Evolutionary conservation across 64 coral and sea anemone genomes (phyloP).

Genomic region (Actinia equina): DNA sequence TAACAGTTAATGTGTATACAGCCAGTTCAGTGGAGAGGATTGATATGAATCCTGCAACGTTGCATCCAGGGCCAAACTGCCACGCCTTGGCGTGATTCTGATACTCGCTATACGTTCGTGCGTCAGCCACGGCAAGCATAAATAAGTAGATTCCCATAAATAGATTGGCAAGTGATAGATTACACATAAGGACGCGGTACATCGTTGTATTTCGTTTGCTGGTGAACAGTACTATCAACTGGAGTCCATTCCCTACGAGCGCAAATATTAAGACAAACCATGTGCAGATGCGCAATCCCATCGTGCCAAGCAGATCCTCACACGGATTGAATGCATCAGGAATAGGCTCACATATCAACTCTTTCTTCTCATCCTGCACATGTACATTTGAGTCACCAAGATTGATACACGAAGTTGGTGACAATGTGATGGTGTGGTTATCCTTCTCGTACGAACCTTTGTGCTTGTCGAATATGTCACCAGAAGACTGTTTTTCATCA

Average conservation of each 20-base stretch:
- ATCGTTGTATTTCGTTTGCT: conserved; percentile 48
- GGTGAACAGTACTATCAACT: conserved; percentile 50
- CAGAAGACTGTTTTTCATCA: background rate
- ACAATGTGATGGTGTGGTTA: background rate
- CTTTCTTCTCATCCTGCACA: background rate
- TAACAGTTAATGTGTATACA: conserved; percentile 59
- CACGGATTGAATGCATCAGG: conserved; percentile 67
- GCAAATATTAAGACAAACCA: conserved; percentile 75
- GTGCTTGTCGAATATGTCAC: conserved; percentile 13
- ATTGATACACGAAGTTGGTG: background rate
- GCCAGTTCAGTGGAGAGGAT: conserved; percentile 81
- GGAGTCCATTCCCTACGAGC: conserved; percentile 53
- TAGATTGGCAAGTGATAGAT: conserved; percentile 77
- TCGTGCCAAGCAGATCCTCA: conserved; percentile 56
- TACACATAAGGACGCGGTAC: conserved; percentile 67
- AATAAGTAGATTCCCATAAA: conserved; percentile 76
- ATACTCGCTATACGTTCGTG: conserved; percentile 44
- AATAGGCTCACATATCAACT: background rate
- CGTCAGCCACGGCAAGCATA: conserved; percentile 59
- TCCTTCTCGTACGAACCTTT: background rate
- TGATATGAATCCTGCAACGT: conserved; percentile 63
- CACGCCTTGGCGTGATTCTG: conserved; percentile 62
- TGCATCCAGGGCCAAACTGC: conserved; percentile 69
- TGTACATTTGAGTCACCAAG: background rate
- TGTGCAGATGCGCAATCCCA: conserved; percentile 43